Percentiles rank a stretch among this genome's conserved stretches.
Evolutionary conservation across 2,113 vertebrate species (phyloP).

Genomic region (Garra rufa): DNA sequence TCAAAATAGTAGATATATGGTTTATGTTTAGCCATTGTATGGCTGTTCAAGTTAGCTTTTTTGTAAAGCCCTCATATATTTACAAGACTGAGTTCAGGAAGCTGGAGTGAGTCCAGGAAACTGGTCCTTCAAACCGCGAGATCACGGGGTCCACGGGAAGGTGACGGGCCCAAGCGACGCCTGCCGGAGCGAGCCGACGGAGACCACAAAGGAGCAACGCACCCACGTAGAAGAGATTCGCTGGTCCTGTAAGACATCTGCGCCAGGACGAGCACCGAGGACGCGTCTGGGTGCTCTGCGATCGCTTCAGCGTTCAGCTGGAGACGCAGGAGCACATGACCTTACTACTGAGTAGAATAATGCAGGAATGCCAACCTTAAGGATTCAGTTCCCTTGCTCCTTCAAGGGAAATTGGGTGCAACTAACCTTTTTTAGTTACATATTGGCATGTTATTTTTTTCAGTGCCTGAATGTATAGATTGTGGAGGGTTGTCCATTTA

Average conservation of each 20-base stretch:
- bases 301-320: slow-evolving; percentile 59
- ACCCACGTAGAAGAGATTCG: slow-evolving; percentile 41
- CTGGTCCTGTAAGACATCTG: slow-evolving; percentile 41
- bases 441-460: slow-evolving; percentile 82
- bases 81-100: slow-evolving; percentile 81
- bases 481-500: slow-evolving; percentile 82
- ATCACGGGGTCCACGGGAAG: slow-evolving; percentile 8
- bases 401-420: slow-evolving; percentile 75
- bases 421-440: slow-evolving; percentile 81
- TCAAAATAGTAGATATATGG: slow-evolving; percentile 59
- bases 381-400: slow-evolving; percentile 77
- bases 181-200: slow-evolving; percentile 53
- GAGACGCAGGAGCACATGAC: slow-evolving; percentile 64
- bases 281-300: slow-evolving; percentile 60
- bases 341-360: slow-evolving; percentile 78
- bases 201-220: slow-evolving; percentile 55
- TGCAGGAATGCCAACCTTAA: slow-evolving; percentile 79
- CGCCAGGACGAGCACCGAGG: slow-evolving; percentile 61
- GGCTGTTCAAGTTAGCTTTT: slow-evolving; percentile 87
- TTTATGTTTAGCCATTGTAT: slow-evolving; percentile 85
- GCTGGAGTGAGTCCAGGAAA: slow-evolving; percentile 77
- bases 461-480: slow-evolving; percentile 83
- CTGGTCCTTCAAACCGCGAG: slow-evolving; percentile 65
- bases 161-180: background rate
- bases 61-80: slow-evolving; percentile 87